Evolutionary conservation across 2,113 vertebrate species (phyloP), one percentile per base, ranked within the genome.

Genomic region (Dermatemys mawii): DNA sequence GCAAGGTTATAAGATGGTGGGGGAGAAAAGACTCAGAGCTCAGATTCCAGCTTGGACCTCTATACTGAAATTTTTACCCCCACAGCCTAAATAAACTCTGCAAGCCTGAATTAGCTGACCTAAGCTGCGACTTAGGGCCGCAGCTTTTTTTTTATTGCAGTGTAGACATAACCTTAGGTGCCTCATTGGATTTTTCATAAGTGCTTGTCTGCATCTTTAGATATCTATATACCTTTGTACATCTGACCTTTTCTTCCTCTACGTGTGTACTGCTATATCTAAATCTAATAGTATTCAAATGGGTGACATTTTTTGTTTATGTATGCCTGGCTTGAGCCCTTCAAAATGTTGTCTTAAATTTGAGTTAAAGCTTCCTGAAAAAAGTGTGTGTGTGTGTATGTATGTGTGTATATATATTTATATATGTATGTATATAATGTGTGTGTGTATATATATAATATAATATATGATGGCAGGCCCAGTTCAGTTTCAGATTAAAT

Each of bases 211-310:
- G 9, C 26, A 11, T 88, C 13, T 16, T 80, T 93, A 63, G 57
- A 8, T 19, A 8, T 2, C 0, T 46, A 4, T 2, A 0, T 2
- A 0, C 83, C 16, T 51, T 93, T 67, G 53, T 24, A 82, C 53
- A 83, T 16, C 24, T 32, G 70, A 63, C 41, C 17, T 6, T 0
- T 73, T 53, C 55, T 73, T 53, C 35, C 1, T 78, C 57, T 73
- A 10, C 0, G 22, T 92, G 3, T 38, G 2, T 57, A 1, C 50
- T 19, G 50, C 32, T 78, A 0, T 70, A 32, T 57, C 87, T 85
- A 88, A 94, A 51, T 44, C 0, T 4, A 19, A 8, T 14, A 49
- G 1, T 73, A 44, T 11, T 87, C 2, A 3, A 1, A 0, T 0
- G 6, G 57, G 6, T 48, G 10, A 79, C 17, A 0, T 1, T 24